Evolutionary conservation across 2,113 vertebrate species (phyloP).

Genomic region (Struthidea cinerea): DNA sequence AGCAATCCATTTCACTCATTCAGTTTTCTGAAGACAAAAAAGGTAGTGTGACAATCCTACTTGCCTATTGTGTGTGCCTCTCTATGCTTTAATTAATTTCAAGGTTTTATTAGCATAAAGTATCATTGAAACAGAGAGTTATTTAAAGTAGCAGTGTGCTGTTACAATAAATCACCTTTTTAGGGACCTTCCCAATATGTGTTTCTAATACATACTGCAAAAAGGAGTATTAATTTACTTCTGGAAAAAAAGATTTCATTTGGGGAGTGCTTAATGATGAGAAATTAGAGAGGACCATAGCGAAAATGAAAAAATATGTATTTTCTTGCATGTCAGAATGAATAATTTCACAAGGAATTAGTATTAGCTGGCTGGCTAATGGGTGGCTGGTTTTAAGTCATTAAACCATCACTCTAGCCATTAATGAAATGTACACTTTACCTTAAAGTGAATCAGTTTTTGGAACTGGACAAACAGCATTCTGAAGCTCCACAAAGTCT

Average conservation of each 20-base stretch:
- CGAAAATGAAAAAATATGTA: neutral
- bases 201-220: neutral
- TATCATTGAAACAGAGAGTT: neutral
- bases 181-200: neutral
- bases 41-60: neutral
- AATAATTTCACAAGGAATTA: neutral
- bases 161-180: neutral
- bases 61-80: neutral
- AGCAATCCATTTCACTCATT: neutral
- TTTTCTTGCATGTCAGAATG: neutral
- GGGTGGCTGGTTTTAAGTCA: neutral
- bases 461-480: neutral
- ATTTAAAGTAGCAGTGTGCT: neutral
- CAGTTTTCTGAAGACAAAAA: neutral
- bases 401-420: neutral
- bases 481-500: neutral
- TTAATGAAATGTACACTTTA: neutral
- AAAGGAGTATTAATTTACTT: neutral
- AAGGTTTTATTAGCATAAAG: neutral
- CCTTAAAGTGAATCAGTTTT: neutral
- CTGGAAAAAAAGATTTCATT: neutral
- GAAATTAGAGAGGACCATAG: neutral
- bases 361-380: neutral
- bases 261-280: neutral
- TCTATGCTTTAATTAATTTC: neutral